Evolutionary conservation across 2,888 invertebrate genomes (phyloP), one percentile per base, ranked within the genome.

Genomic region (Rotaria macrura): DNA sequence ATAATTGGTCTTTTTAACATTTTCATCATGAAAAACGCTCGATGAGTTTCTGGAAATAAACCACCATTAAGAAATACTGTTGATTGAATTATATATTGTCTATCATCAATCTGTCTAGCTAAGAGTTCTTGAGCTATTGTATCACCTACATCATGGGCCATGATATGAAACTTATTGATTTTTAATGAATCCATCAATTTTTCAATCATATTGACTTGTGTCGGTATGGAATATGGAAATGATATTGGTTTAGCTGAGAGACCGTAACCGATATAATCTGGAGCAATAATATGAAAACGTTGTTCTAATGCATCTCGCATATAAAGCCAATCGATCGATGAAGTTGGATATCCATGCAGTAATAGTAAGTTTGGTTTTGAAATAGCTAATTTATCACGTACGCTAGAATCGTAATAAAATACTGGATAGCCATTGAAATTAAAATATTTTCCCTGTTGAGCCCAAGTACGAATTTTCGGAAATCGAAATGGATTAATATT

Each of bases 211-310:
- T 90, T 88, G 20, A 90, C 89, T 87, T 91, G 91, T 87, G 90
- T 89, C 40, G 87, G 85, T 12, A 91, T 89, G 12, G 89, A 88
- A 87, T 90, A 91, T 25, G 43, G 0, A 43, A 43, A 43, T 23
- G n/a, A 43, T 3, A 91, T 90, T n/a, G 91, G 91, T 88, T 91
- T 91, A 84, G 89, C 90, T 87, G 90, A 90, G 87, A 90, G 89
- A 74, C 91, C 91, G 88, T 88, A 89, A 1, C 91, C 91, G 55
- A 91, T 87, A 85, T 90, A 89, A 87, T 91, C 91, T 25, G 89
- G 87, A 84, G 89, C 87, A 34, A 91, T 87, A 1, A 90, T 87
- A 54, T 88, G 87, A 40, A 79, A 79, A 3, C n/a, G 43, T 43
- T 79, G 1, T 79, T 40, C 40, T 40, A 79, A 43, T 25, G 23